Base-by-base conservation (phyloP, 2,888 invertebrate species). In the Hydrotaea cyrtoneurina region DNA sequence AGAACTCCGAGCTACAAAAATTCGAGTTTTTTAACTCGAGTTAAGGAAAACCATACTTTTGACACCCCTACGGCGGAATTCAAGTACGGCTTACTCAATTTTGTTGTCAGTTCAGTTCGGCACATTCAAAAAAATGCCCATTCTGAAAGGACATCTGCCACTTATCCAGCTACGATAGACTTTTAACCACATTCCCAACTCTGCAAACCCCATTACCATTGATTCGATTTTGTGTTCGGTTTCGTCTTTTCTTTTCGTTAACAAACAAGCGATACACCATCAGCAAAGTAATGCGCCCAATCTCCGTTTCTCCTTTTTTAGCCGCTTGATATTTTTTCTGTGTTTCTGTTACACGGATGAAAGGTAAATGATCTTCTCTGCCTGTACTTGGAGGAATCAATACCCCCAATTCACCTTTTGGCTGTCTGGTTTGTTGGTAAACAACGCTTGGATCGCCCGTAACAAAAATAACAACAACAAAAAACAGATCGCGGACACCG, bases 301-400 rank as follows among this genome's bases (percentile, higher is more conserved):
- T 62, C 31, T 21, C 31, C 11, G 62, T 50, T 46, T n/a, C n/a
- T 10, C 26, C 13, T 50, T 50, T 50, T 50, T 50, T n/a, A n/a
- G n/a, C n/a, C n/a, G 15, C 43, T 43, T 59, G 11, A 4, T 43
- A 66, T 21, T 36, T 66, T 21, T 66, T 17, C 36, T 71, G 19
- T 17, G 11, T 19, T 50, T 59, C 71, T 75, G 71, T 80, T 77
- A 73, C 66, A 64, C 76, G 36, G 73, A n/a, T n/a, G n/a, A 80
- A 77, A 83, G 83, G 76, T 77, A 83, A 83, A 83, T 80, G 77
- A 80, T 80, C 75, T 71, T 59, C 43, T 59, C 43, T 23, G 69
- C 15, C 15, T 13, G 19, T 23, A 69, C 21, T 69, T 15, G 46
- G 23, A 46, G 46, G 23, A 69, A 4, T 43, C 11, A 66, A 66